A percentile compares a stretch with the other conserved stretches of the same genome.
These are phyloP conservation scores for Dromaius novaehollandiae DNA, from an alignment of 2,113 vertebrate species.

Conservation along the genomic window DNA sequence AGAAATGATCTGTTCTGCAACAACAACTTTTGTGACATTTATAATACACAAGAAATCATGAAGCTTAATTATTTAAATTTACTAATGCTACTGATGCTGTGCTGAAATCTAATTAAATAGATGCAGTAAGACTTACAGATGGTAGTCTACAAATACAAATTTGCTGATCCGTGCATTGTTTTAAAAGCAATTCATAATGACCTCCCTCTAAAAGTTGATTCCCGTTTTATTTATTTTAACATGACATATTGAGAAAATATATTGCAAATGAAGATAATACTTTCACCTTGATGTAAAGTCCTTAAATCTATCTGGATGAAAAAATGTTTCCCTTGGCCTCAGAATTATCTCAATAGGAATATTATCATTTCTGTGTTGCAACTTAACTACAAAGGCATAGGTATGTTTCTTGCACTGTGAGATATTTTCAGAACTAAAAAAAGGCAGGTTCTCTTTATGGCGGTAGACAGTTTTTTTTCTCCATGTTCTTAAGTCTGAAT, in stretches of 20 bases:
- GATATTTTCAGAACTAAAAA: background rate
- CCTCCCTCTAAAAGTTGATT: conserved; percentile 22
- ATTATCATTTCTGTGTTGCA: background rate
- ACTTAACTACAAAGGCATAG: background rate
- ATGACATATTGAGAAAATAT: background rate
- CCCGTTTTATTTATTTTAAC: background rate
- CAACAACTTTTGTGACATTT: conserved; percentile 74
- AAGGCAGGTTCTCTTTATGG: background rate
- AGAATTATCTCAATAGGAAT: background rate
- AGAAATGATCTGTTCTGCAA: conserved; percentile 76
- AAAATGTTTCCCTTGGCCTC: background rate
- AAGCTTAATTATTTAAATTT: conserved; percentile 77
- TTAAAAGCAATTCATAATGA: conserved; percentile 63
- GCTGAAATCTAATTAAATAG: conserved; percentile 76
- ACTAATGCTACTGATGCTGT: conserved; percentile 66
- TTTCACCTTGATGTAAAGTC: background rate
- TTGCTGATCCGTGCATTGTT: conserved; percentile 47
- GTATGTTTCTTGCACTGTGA: background rate
- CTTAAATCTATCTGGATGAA: background rate
- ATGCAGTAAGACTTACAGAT: conserved; percentile 57
- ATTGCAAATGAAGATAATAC: background rate
- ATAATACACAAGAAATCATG: conserved; percentile 76
- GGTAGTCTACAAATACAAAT: conserved; percentile 45
- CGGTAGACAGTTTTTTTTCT: background rate
- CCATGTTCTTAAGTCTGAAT: background rate